A percentile compares a stretch with the other conserved stretches of the same genome.
Evolutionary conservation across 2,797 vertebrate species (phyloP).

Genomic region (Furcifer pardalis): DNA sequence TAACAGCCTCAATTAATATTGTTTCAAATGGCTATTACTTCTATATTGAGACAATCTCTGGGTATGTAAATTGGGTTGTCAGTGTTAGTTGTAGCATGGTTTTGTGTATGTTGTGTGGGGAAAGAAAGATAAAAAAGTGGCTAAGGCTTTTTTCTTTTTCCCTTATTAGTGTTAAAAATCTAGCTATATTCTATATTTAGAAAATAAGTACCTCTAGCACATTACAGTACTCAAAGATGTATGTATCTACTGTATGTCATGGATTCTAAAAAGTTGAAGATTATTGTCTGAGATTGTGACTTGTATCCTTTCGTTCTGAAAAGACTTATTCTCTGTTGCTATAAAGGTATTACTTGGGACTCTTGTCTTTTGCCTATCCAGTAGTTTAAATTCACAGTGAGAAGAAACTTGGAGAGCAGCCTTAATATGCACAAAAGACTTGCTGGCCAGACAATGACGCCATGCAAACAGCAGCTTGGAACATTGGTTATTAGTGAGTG

Average conservation of each 20-base stretch:
- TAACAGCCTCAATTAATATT: neutral
- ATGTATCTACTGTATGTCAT: neutral
- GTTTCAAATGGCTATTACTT: neutral
- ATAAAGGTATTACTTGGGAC: slow-evolving; percentile 32
- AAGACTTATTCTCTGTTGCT: slow-evolving; percentile 36
- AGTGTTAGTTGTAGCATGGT: too few relatives aligned
- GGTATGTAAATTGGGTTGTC: too few relatives aligned
- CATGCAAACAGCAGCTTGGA: slow-evolving; percentile 33
- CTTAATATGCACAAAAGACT: slow-evolving; percentile 38
- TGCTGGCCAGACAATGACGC: slow-evolving; percentile 35
- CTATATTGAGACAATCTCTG: neutral
- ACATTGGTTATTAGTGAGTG: slow-evolving; percentile 49
- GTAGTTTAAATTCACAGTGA: slow-evolving; percentile 28
- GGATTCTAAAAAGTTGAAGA: neutral
- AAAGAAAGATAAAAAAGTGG: too few relatives aligned
- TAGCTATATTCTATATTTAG: too few relatives aligned
- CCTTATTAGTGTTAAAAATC: too few relatives aligned
- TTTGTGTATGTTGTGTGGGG: too few relatives aligned
- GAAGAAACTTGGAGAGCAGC: slow-evolving; percentile 21
- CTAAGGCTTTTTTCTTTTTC: too few relatives aligned
- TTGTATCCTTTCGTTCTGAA: slow-evolving; percentile 36
- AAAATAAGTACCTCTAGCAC: neutral
- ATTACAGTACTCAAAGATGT: neutral
- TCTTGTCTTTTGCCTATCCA: slow-evolving; percentile 27
- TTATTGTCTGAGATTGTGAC: neutral